Evolutionary conservation across 2,113 vertebrate species (phyloP), one percentile per base, ranked within the genome.

Genomic region (Turnix velox): DNA sequence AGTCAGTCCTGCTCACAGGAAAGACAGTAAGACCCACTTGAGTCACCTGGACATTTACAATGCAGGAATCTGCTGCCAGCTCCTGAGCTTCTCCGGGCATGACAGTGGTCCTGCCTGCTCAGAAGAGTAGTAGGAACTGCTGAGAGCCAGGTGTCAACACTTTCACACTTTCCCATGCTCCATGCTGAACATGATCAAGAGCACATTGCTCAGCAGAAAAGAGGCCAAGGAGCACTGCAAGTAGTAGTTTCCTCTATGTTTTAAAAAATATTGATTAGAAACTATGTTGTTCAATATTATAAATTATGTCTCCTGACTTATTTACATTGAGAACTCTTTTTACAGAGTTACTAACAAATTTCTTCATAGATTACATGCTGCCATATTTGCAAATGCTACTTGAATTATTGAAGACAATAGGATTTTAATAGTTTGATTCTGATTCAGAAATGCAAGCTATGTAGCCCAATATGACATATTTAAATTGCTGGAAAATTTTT

Each of bases 191-290:
- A 17, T 1, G 0, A 67, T 62, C 75, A 68, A 69, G 46, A 84
- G 23, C 5, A 0, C 13, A 14, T 11, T 2, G 3, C 73, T 66
- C 0, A 0, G 7, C 49, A 40, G 31, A 78, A 46, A 78, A 63
- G 28, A 63, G 24, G 67, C 61, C 68, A 52, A 90, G 72, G 31
- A 80, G 65, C 14, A 43, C 19, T 16, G 14, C 40, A 94, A 84
- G 28, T 75, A 92, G 20, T 63, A 58, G 17, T 40, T 90, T 92
- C 80, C 57, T 88, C 54, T 30, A 72, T 30, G 11, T 88, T 93
- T 79, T 75, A 67, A 39, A 43, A 31, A 91, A 35, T 57, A 42
- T 68, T 94, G 61, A 87, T 86, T 87, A 59, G 88, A 94, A 92
- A 35, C 6, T 22, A 46, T 35, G 18, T 63, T 72, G 28, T 45